Base-by-base conservation (phyloP, 2,888 invertebrate genomes). In the Drosophila acutilabella region DNA sequence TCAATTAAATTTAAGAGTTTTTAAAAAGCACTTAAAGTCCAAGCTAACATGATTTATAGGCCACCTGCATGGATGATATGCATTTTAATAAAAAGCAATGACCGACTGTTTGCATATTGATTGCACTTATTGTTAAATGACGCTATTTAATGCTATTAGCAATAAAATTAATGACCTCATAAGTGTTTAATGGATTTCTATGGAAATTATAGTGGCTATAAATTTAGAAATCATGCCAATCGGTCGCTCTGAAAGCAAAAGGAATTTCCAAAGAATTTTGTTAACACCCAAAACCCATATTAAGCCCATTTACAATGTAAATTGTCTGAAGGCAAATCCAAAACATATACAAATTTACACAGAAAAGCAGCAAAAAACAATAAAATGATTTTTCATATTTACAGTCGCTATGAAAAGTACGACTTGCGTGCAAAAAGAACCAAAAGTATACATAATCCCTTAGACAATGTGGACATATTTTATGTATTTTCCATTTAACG, bases 111-210 rank as follows among this genome's bases (percentile, higher is more conserved):
- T 40, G 14, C 13, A 33, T 38, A 26, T 36, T 72, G 16, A 40
- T 42, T 68, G 42, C 51, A 56, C 26, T 44, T 11, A 48, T 50
- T 54, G 52, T 50, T 40, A 44, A 74, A 64, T 51, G 30, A 58
- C 68, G 57, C 61, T 20, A 81, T 78, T 81, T 58, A 57, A 50
- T 47, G 50, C 62, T 56, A 69, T 81, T 81, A 69, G 45, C 52
- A 68, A 51, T 61, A 4, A 4, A 56, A 51, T 61, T 56, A 59
- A 50, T 54, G 14, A 30, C 14, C 20, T n/a, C 11, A 14, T 14
- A 26, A 45, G 11, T 38, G 38, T 26, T 42, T 44, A 36, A 23
- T 33, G n/a, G 30, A 65, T 52, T 41, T 50, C 16, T 33, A 52
- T 52, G 30, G 23, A 14, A 30, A 36, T 26, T 40, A 30, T 13